These are phyloP conservation scores for Phaenicophaeus curvirostris DNA, from an alignment of 2,797 vertebrate species.

Conservation along the genomic window DNA sequence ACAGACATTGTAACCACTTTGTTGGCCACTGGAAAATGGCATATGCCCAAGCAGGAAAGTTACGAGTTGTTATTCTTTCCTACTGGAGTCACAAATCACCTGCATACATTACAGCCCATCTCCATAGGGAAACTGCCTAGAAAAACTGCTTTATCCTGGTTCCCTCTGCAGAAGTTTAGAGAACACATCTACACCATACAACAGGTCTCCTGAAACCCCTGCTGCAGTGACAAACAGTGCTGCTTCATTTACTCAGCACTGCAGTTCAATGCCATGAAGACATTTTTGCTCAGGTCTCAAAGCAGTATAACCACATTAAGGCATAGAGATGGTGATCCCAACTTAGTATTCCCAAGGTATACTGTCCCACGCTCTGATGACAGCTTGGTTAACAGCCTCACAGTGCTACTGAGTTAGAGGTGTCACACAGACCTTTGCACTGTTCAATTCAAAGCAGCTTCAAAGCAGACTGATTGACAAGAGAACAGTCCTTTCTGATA, in stretches of 20 bases:
- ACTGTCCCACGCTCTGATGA: neutral
- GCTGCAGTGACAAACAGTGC: neutral
- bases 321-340: neutral
- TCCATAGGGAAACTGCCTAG: neutral
- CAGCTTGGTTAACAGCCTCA: neutral
- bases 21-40: neutral
- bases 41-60: neutral
- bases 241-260: neutral
- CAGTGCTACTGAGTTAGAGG: neutral
- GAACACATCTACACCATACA: neutral
- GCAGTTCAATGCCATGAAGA: neutral
- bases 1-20: neutral
- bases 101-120: neutral
- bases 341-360: neutral
- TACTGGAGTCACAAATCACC: constrained; percentile 15
- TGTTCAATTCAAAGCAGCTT: neutral
- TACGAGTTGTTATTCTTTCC: neutral
- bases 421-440: neutral
- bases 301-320: neutral
- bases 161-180: neutral
- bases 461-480: neutral
- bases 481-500: neutral
- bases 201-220: neutral
- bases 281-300: neutral
- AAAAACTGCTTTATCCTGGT: neutral